phyloP scores from a whole-genome alignment of 1,140 invertebrate genomes.

The Brevipalpus yothersi region DNA sequence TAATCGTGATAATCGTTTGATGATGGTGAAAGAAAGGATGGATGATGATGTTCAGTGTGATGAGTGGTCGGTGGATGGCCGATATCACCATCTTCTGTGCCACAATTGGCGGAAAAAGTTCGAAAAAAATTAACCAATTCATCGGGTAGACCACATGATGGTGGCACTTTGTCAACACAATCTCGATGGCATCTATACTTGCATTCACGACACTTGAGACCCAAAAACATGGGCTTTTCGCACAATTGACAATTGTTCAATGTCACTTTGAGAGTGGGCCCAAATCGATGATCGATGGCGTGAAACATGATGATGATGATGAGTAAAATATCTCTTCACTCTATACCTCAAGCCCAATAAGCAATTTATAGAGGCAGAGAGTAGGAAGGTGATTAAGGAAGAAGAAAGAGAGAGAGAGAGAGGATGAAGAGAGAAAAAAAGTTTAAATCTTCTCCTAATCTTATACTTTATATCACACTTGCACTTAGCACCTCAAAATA shows the following conservation, averaged over 20 bases:
- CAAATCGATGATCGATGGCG: slow-evolving; percentile 69
- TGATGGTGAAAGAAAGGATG: not conserved
- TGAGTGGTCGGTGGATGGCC: not conserved
- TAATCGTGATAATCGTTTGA: not conserved
- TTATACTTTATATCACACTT: too few relatives aligned
- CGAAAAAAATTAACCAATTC: slow-evolving; percentile 48
- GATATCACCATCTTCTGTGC: not conserved
- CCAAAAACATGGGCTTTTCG: slow-evolving; percentile 69
- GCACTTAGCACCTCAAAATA: too few relatives aligned
- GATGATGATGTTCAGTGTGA: not conserved
- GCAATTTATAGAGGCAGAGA: too few relatives aligned
- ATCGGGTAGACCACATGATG: slow-evolving; percentile 62
- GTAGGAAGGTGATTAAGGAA: too few relatives aligned
- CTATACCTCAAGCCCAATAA: too few relatives aligned
- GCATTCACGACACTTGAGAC: slow-evolving; percentile 77
- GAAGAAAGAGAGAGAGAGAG: too few relatives aligned
- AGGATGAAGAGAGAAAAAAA: too few relatives aligned
- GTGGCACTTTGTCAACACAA: slow-evolving; percentile 67
- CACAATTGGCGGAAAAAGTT: slow-evolving; percentile 3
- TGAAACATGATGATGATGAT: slow-evolving; percentile 50
- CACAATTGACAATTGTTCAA: slow-evolving; percentile 53
- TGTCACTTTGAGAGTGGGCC: slow-evolving; percentile 58
- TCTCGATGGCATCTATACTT: slow-evolving; percentile 81
- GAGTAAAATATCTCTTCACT: too few relatives aligned
- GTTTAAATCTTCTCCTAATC: too few relatives aligned